Percentiles rank a stretch among this genome's conserved stretches.
Evolutionary conservation across 2,888 invertebrate genomes (phyloP).

Genomic region (Notodonta dromedarius): DNA sequence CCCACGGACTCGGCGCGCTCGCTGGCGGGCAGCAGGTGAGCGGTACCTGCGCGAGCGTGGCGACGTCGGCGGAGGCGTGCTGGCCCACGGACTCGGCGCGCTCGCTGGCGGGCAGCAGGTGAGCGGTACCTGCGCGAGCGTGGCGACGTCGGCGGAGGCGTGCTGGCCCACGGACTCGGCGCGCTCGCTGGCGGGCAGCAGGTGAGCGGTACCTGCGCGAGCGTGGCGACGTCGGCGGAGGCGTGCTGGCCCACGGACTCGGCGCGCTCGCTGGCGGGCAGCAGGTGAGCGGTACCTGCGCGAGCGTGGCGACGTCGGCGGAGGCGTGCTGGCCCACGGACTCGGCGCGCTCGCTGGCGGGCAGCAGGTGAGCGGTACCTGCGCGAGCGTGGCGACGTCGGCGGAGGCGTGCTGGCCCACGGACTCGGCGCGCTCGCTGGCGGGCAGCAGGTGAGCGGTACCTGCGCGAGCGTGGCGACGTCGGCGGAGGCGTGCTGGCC

Average conservation of each 20-base stretch:
- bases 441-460: conserved; percentile 87
- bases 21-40: conserved; percentile 87
- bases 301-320: conserved; percentile 94
- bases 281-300: conserved; percentile 86
- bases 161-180: conserved; percentile 96
- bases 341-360: conserved; percentile 92
- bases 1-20: conserved; percentile 96
- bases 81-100: conserved; percentile 95
- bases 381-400: conserved; percentile 93
- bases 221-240: conserved; percentile 94
- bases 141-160: conserved; percentile 94
- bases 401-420: conserved; percentile 96
- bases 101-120: conserved; percentile 90
- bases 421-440: conserved; percentile 92
- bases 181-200: conserved; percentile 90
- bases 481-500: conserved; percentile 96
- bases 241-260: conserved; percentile 96
- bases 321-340: conserved; percentile 96
- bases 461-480: conserved; percentile 93
- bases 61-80: conserved; percentile 95
- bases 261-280: conserved; percentile 92
- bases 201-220: conserved; percentile 87
- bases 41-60: conserved; percentile 90
- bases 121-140: conserved; percentile 88
- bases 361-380: conserved; percentile 87